Evolutionary conservation across 2,113 vertebrate species (phyloP), one percentile per base, ranked within the genome.

Genomic region (Sphaerodactylus townsendi): DNA sequence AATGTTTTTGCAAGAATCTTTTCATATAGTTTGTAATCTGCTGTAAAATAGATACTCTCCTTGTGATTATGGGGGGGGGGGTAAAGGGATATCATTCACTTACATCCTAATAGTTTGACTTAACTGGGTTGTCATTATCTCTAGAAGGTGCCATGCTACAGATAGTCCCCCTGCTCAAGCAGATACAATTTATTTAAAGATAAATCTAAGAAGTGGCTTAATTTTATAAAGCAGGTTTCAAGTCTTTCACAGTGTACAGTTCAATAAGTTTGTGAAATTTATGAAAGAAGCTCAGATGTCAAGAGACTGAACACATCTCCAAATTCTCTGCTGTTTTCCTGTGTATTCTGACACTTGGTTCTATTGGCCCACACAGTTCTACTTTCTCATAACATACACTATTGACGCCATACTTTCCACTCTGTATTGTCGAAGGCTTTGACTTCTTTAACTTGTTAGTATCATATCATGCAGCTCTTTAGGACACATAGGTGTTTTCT

Each of bases 211-310:
- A 11, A 10, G 50, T 5, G 50, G 35, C 48, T 71, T 71, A 35
- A 79, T 68, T 68, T 50, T 81, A 11, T 25, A 77, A 77, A 3
- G 21, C 35, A 6, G 30, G n/a, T 19, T 46, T 39, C 79, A 70
- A 46, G 30, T 19, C 19, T 66, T 17, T 79, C 15, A n/a, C 10
- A 17, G 9, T 30, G 46, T 23, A 66, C 23, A 10, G 5, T 83
- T 79, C 59, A 30, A 59, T 83, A 70, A 81, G 80, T 79, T 87
- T 64, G 79, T 64, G 82, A 89, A 83, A 70, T 28, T 15, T 48
- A 23, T 21, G 30, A 41, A 68, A 66, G 77, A 66, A 5, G 46
- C 17, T 37, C 23, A 14, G n/a, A 69, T 50, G 7, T 19, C 17
- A 30, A 53, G 41, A 68, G 30, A 14, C 11, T 62, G 62, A 79